Percentiles rank a stretch among this genome's conserved stretches.
Evolutionary conservation across 2,888 invertebrate genomes (phyloP).

Genomic region (Aelia acuminata): DNA sequence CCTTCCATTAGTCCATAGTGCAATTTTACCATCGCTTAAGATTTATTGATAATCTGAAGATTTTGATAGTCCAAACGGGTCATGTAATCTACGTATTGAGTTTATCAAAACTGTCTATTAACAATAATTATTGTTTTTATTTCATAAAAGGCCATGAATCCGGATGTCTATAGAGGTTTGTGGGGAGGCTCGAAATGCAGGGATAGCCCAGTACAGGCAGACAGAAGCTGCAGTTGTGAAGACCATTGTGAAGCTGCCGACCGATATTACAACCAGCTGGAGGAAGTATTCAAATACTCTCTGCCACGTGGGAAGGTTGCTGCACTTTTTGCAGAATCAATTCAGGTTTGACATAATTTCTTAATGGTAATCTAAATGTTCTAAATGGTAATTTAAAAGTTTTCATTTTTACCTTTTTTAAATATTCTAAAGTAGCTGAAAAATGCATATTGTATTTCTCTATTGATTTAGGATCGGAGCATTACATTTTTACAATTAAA

Average conservation of each 20-base stretch:
- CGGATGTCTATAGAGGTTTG: slow-evolving; percentile 90
- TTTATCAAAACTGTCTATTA: not conserved
- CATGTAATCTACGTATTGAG: too few relatives aligned
- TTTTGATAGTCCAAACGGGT: too few relatives aligned
- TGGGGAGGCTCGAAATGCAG: slow-evolving; percentile 93
- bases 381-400: too few relatives aligned
- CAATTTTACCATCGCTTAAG: too few relatives aligned
- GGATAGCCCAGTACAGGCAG: slow-evolving; percentile 86
- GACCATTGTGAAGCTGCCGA: slow-evolving; percentile 80
- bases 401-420: too few relatives aligned
- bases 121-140: not conserved
- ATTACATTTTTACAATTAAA: too few relatives aligned
- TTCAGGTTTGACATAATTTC: slow-evolving; percentile 76
- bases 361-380: not conserved
- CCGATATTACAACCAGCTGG: slow-evolving; percentile 86
- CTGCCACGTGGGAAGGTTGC: slow-evolving; percentile 85
- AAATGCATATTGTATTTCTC: too few relatives aligned
- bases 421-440: too few relatives aligned
- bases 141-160: slow-evolving; percentile 81
- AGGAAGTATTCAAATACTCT: slow-evolving; percentile 83
- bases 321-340: slow-evolving; percentile 93
- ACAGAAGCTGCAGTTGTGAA: slow-evolving; percentile 78
- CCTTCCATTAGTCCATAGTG: too few relatives aligned
- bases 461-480: too few relatives aligned
- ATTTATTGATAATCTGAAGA: too few relatives aligned